Base-by-base conservation (phyloP, 2,113 vertebrate genomes). In the Crotalus tigris region DNA sequence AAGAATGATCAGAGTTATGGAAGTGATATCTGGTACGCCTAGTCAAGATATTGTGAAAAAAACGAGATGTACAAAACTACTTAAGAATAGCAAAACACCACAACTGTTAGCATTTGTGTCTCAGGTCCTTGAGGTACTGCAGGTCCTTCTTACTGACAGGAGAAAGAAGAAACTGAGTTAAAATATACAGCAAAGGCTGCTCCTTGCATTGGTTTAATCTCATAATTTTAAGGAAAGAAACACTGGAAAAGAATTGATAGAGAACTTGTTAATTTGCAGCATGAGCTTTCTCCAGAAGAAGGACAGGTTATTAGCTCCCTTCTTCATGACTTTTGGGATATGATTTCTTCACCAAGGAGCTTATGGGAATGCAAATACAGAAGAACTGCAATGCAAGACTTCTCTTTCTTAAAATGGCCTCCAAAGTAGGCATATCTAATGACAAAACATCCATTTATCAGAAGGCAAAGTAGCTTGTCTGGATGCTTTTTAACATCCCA, bases 101-200 rank as follows among this genome's bases (percentile, higher is more conserved):
- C 64, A 93, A 46, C 17, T 91, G 89, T 24, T 17, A 57, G 2
- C 6, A 55, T 88, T 89, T 90, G 11, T 10, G 24, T 44, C n/a
- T 44, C 49, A 39, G 46, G 46, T 49, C 46, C 5, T 49, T 49
- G 46, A 51, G 44, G 49, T 92, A 94, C 64, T 11, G 13, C 5
- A 85, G 51, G 0, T 6, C 46, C 58, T 95, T 91, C 94, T 61
- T 90, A 93, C 91, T 87, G 69, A 59, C 81, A 92, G 57, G 13
- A 29, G 13, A 49, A 29, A 91, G n/a, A 54, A 24, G 24, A 24
- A 49, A 49, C n/a, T 51, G 10, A 51, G 24, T 29, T 86, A 86
- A 12, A 51, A 24, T 44, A 46, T 46, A 51, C 46, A 86, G 23
- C 46, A 5, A 26, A 49, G 46, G 0, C 21, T 24, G 5, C 10